phyloP scores from a whole-genome alignment of 2,888 invertebrate species.

The Pyrochroa serraticornis region DNA sequence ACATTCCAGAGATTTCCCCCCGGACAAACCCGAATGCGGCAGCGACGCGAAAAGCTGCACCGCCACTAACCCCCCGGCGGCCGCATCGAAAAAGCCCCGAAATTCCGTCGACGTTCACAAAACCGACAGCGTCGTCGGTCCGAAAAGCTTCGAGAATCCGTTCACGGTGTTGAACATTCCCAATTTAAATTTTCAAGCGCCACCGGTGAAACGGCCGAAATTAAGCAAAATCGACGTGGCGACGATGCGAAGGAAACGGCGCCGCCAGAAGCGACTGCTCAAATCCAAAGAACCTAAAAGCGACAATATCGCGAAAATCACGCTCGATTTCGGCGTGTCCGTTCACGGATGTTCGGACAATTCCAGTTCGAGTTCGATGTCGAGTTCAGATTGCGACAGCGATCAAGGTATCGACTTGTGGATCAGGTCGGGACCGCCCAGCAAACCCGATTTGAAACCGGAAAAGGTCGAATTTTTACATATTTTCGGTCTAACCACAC shows the following conservation, averaged over 20 bases:
- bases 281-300: conserved; percentile 18
- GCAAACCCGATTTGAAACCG: conserved; percentile 59
- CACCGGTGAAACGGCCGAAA: conserved; percentile 46
- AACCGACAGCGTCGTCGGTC: conserved; percentile 24
- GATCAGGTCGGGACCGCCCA: conserved; percentile 64
- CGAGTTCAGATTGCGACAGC: conserved; percentile 60
- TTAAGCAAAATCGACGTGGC: conserved; percentile 58
- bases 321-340: conserved; percentile 49
- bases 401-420: conserved; percentile 53
- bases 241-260: conserved; percentile 48
- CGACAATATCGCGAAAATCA: conserved; percentile 24
- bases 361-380: conserved; percentile 59
- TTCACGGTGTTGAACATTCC: conserved; percentile 56
- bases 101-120: conserved; percentile 19
- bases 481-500: conserved; percentile 68
- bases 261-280: conserved; percentile 35
- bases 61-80: conserved; percentile 2
- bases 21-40: neutral
- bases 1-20: conserved; percentile 35
- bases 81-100: conserved; percentile 16
- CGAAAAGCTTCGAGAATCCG: conserved; percentile 18
- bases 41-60: conserved; percentile 7
- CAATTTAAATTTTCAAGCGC: conserved; percentile 41
- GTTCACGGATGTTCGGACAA: conserved; percentile 53
- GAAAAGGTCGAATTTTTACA: conserved; percentile 68